Conservation (phyloP, 2,113 vertebrate genomes). For the Delphinapterus leucas region DNA sequence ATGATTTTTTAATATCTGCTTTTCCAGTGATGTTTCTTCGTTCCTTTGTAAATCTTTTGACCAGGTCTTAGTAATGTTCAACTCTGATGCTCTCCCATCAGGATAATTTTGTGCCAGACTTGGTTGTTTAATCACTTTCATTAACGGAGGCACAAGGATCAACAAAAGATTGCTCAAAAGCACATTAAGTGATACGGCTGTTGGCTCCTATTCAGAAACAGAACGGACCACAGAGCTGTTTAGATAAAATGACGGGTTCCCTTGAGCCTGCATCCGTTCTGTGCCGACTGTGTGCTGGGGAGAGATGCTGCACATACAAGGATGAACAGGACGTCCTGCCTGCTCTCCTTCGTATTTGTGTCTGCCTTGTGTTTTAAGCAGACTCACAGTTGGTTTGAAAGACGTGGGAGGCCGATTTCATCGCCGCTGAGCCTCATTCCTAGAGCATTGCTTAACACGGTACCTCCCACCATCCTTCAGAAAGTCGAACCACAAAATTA, state of each 20-base stretch:
- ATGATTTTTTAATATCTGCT: constrained; percentile 18
- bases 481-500: constrained; percentile 47
- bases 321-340: not conserved
- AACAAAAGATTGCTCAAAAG: not conserved
- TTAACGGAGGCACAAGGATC: constrained; percentile 39
- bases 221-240: not conserved
- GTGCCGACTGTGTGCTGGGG: not conserved
- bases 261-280: not conserved
- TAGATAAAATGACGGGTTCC: not conserved
- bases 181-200: not conserved
- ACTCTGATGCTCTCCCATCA: not conserved
- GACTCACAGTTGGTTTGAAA: constrained; percentile 15
- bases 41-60: not conserved
- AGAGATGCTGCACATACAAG: rapidly evolving
- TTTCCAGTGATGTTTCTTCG: not conserved
- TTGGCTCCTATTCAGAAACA: not conserved
- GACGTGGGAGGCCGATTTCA: not conserved
- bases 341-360: not conserved
- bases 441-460: constrained; percentile 27
- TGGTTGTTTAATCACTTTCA: not conserved
- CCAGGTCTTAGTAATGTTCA: not conserved
- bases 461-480: constrained; percentile 49
- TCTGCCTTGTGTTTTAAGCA: not conserved
- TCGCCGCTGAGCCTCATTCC: constrained; percentile 49
- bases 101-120: not conserved